These are phyloP conservation scores for Chascanopsetta lugubris DNA, from an alignment of 2,113 vertebrate genomes.

Conservation along the genomic window DNA sequence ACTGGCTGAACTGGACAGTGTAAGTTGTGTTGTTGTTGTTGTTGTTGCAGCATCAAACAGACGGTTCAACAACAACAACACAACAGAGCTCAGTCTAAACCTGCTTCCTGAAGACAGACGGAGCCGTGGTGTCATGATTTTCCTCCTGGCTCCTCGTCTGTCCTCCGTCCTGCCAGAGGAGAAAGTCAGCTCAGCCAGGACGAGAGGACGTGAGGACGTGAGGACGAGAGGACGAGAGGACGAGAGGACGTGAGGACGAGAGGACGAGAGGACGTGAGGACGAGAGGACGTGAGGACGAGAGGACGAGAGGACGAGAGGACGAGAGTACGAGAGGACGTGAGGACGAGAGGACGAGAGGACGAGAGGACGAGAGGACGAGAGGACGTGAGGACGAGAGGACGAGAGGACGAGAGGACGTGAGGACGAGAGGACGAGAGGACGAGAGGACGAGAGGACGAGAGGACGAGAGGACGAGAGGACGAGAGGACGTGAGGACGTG, in stretches of 20 bases:
- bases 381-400: neutral
- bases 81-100: neutral
- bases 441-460: conserved; percentile 13
- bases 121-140: neutral
- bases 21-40: too few species aligned
- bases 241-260: conserved; percentile 10
- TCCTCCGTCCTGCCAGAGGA: neutral
- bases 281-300: conserved; percentile 10
- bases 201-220: neutral
- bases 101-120: neutral
- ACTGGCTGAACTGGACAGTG: too few species aligned
- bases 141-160: neutral
- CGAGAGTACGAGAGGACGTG: conserved; percentile 3
- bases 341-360: neutral
- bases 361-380: conserved; percentile 20
- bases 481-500: neutral
- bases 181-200: neutral
- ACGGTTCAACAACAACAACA: too few species aligned
- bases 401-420: conserved; percentile 14
- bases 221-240: conserved; percentile 18
- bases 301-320: conserved; percentile 1
- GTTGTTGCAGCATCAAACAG: too few species aligned
- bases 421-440: conserved; percentile 1
- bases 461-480: conserved; percentile 9
- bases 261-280: conserved; percentile 1